Conservation (phyloP, 2,888 invertebrate species). For the Rhopalosiphum nymphaeae region DNA sequence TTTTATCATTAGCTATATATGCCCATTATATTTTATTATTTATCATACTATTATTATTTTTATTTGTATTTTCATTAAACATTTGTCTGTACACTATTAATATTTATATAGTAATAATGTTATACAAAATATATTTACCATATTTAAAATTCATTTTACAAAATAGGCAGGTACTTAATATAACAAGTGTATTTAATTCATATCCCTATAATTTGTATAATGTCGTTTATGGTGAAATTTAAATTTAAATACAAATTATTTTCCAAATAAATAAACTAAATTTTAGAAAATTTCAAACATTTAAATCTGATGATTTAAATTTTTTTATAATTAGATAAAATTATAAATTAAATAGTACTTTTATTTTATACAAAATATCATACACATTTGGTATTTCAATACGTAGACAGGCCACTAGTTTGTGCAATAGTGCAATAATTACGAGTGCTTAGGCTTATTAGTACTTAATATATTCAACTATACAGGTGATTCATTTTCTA, state of each 20-base stretch:
- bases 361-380: neutral
- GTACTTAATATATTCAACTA: neutral
- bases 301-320: neutral
- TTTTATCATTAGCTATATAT: neutral
- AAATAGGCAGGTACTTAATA: neutral
- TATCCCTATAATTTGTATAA: neutral
- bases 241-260: neutral
- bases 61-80: neutral
- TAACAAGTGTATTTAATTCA: neutral
- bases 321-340: neutral
- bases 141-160: neutral
- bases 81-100: neutral
- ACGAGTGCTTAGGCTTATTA: neutral
- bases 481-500: neutral
- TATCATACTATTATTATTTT: neutral
- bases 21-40: neutral
- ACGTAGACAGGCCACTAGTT: neutral
- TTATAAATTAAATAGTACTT: neutral
- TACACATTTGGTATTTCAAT: neutral
- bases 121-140: neutral
- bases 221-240: neutral
- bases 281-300: neutral
- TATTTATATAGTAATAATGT: neutral
- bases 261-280: neutral
- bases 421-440: neutral